Evolutionary conservation across 35 echinoderm and acorn worm species (phyloP).

Genomic region (Stichopus chloronotus): DNA sequence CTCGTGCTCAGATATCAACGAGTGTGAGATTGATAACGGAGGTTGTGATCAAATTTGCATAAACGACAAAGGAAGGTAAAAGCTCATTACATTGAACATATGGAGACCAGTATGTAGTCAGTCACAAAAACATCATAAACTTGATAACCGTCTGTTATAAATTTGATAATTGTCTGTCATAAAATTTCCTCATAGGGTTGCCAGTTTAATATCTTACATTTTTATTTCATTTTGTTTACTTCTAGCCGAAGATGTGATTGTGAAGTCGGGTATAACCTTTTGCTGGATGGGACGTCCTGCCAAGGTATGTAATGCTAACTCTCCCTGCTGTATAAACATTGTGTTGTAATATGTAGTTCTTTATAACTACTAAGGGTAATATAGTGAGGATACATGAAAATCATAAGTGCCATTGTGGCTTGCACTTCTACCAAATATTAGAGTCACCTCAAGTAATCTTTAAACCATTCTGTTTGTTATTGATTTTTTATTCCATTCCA

Average conservation of each 20-base stretch:
- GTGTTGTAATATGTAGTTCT: neutral
- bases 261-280: slow-evolving; percentile 73
- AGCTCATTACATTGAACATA: neutral
- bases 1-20: slow-evolving; percentile 94
- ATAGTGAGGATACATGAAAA: too few species aligned
- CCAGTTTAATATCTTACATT: neutral
- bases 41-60: slow-evolving; percentile 94
- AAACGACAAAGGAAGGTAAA: slow-evolving; percentile 92
- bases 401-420: too few species aligned
- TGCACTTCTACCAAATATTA: too few species aligned
- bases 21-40: slow-evolving; percentile 88
- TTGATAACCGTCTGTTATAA: too few species aligned
- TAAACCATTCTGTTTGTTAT: too few species aligned
- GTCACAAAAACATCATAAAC: too few species aligned
- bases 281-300: slow-evolving; percentile 61
- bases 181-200: too few species aligned
- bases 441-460: too few species aligned
- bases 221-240: slow-evolving; percentile 7
- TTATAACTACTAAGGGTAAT: too few species aligned
- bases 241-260: slow-evolving; percentile 91
- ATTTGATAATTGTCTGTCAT: too few species aligned
- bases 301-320: slow-evolving; percentile 44
- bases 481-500: too few species aligned
- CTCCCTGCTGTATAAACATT: neutral
- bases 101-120: too few species aligned